Percentiles rank a stretch among this genome's conserved stretches.
Evolutionary conservation across 2,888 invertebrate species (phyloP).

Genomic region (Dryobotodes eremita): DNA sequence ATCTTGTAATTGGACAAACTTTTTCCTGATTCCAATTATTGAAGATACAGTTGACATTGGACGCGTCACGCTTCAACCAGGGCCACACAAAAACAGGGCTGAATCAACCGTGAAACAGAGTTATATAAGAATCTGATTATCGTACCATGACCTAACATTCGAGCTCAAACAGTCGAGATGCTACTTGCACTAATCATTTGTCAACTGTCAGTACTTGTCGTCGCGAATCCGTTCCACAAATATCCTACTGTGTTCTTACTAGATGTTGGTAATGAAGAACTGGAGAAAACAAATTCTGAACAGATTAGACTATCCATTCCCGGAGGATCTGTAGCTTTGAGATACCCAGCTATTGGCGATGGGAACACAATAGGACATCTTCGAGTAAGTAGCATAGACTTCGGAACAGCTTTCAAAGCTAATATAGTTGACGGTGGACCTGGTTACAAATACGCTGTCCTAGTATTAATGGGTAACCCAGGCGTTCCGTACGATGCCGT

Average conservation of each 20-base stretch:
- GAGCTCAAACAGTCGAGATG: constrained; percentile 76
- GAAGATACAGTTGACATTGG: constrained; percentile 81
- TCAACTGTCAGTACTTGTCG: constrained; percentile 70
- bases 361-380: constrained; percentile 84
- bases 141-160: constrained; percentile 82
- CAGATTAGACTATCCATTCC: constrained; percentile 84
- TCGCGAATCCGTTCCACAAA: constrained; percentile 84
- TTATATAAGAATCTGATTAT: constrained; percentile 86
- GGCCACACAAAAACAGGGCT: constrained; percentile 82
- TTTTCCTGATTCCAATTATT: constrained; percentile 74
- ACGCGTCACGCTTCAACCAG: constrained; percentile 78
- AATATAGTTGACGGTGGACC: constrained; percentile 87
- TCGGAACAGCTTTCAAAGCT: constrained; percentile 85
- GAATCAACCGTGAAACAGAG: constrained; percentile 82
- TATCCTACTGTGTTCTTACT: constrained; percentile 86
- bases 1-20: constrained; percentile 59
- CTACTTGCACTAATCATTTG: constrained; percentile 75
- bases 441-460: constrained; percentile 85
- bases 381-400: constrained; percentile 87
- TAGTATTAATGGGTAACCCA: constrained; percentile 84
- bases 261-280: constrained; percentile 88
- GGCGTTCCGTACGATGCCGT: constrained; percentile 83
- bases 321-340: constrained; percentile 85
- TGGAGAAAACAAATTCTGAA: constrained; percentile 82
- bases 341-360: constrained; percentile 83